Evolutionary conservation across 2,113 vertebrate species (phyloP).

Genomic region (Nycticorax nycticorax): DNA sequence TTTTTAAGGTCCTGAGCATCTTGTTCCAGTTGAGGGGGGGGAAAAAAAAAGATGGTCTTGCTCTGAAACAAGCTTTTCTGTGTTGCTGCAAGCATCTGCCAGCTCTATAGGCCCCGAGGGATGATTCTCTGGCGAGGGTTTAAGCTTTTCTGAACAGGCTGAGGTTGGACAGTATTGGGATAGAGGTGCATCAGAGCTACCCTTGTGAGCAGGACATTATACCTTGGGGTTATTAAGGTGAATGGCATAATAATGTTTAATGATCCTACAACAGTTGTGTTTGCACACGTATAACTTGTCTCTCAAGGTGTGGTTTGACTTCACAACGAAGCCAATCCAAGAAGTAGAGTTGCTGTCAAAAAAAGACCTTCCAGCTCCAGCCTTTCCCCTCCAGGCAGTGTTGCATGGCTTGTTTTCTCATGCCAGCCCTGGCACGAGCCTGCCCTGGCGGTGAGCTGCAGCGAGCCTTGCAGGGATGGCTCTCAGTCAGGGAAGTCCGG

Average conservation of each 20-base stretch:
- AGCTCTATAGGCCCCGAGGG: neutral
- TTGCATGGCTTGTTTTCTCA: fast-evolving
- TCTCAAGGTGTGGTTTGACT: neutral
- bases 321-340: neutral
- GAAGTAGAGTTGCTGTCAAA: neutral
- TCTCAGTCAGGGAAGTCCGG: fast-evolving
- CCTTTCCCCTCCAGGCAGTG: neutral
- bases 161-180: neutral
- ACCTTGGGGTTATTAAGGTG: neutral
- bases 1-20: neutral
- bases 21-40: fast-evolving
- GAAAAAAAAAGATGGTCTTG: neutral
- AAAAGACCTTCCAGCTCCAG: neutral
- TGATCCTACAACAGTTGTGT: neutral
- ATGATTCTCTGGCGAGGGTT: neutral
- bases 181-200: neutral
- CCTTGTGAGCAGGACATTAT: neutral
- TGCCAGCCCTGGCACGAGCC: neutral
- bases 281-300: neutral
- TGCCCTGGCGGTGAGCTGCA: neutral
- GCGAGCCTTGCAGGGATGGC: neutral
- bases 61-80: neutral
- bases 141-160: neutral
- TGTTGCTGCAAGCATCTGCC: neutral
- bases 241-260: fast-evolving